Percentiles rank a stretch among this genome's conserved stretches.
Evolutionary conservation across 2,113 vertebrate genomes (phyloP).

Genomic region (Bostrychus sinensis): DNA sequence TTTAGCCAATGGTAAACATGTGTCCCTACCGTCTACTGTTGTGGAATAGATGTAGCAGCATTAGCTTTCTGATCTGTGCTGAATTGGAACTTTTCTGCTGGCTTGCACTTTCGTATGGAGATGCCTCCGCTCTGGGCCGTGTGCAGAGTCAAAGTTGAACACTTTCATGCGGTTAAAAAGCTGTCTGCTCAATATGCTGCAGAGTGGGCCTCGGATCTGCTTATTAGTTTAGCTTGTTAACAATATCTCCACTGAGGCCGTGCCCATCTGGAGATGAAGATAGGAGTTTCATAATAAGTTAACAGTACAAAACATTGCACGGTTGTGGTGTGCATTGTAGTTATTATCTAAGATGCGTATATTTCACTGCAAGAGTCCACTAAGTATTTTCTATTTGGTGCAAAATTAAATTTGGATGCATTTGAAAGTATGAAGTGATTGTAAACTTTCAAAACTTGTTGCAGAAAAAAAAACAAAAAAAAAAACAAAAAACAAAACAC

Average conservation of each 20-base stretch:
- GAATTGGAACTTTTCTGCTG: conserved; percentile 63
- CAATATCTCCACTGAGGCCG: conserved; percentile 65
- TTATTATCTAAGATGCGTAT: conserved; percentile 56
- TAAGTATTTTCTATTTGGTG: neutral
- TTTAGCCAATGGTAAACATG: conserved; percentile 7
- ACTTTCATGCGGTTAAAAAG: conserved; percentile 61
- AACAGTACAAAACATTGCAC: conserved; percentile 57
- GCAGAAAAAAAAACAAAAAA: too few species aligned
- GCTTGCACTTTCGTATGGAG: conserved; percentile 65
- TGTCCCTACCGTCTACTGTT: conserved; percentile 11
- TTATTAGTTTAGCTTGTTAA: conserved; percentile 73
- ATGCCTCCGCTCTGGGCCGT: conserved; percentile 36
- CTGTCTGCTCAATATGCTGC: conserved; percentile 65
- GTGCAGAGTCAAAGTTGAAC: conserved; percentile 59
- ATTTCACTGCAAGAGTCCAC: neutral
- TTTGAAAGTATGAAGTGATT: too few species aligned
- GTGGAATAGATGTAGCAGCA: conserved; percentile 23
- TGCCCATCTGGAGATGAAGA: conserved; percentile 68
- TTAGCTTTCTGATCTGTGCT: conserved; percentile 49
- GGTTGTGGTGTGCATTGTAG: conserved; percentile 38
- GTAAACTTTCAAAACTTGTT: too few species aligned
- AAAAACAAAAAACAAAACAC: too few species aligned
- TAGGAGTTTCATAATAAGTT: conserved; percentile 64
- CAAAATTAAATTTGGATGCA: neutral
- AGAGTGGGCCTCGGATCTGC: conserved; percentile 52